A percentile compares a stretch with the other conserved stretches of the same genome.
These are phyloP conservation scores for Mohoua ochrocephala DNA, from an alignment of 2,113 vertebrate species.

Conservation along the genomic window DNA sequence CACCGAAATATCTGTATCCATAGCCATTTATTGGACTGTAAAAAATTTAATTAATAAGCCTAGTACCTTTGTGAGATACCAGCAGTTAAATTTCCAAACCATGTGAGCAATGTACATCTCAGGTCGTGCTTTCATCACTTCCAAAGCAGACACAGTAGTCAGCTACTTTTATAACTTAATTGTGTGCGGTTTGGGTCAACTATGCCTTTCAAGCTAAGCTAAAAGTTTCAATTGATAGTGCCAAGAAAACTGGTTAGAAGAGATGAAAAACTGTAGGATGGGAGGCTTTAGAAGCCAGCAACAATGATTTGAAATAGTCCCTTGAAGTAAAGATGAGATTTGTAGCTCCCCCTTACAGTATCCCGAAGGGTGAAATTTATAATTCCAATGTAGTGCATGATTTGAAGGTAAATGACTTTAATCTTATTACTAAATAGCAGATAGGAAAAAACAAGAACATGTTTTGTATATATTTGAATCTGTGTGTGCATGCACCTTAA, in stretches of 20 bases:
- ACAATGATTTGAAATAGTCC: not conserved
- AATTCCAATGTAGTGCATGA: not conserved
- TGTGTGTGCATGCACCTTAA: not conserved
- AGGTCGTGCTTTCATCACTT: not conserved
- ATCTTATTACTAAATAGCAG: not conserved
- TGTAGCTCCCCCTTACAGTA: not conserved
- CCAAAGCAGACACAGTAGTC: not conserved
- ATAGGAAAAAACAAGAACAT: not conserved
- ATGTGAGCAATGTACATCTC: not conserved
- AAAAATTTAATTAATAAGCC: not conserved
- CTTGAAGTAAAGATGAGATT: not conserved
- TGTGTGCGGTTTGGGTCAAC: not conserved
- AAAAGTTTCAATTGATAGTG: not conserved
- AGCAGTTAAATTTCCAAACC: not conserved
- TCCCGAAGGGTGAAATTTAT: not conserved
- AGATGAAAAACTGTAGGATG: not conserved
- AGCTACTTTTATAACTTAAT: not conserved
- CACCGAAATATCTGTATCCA: not conserved
- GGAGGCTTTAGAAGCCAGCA: not conserved
- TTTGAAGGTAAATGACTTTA: not conserved
- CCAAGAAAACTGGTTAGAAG: not conserved
- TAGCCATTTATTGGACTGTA: not conserved
- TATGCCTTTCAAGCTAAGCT: not conserved
- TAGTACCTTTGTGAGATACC: not conserved
- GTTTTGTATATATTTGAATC: not conserved